Base-by-base conservation (phyloP, 2,113 vertebrate genomes). In the Thamnaconus septentrionalis region DNA sequence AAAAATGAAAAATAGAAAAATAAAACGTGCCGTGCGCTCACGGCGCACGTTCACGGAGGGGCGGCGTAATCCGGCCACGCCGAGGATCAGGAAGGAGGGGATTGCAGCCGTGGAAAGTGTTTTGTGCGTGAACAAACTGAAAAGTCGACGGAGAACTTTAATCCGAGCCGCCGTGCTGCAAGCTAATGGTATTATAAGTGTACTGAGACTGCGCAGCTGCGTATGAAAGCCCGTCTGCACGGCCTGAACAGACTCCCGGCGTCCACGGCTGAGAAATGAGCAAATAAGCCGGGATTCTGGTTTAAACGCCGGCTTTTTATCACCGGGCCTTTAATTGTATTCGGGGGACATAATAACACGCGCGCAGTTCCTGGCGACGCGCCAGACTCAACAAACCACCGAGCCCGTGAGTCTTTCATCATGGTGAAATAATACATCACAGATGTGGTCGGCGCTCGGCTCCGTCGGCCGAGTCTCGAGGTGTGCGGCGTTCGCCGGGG, bases 371-470 rank as follows among this genome's bases (percentile, higher is more conserved):
- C 3, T 54, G 69, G 61, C 50, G 4, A 0, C 55, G 0, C 0
- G 43, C 55, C 61, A 53, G 44, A 64, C 41, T 9, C 60, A 54
- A 48, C 57, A 53, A 41, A 50, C 46, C 60, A 31, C 55, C 8
- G 42, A 12, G 50, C n/a, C 42, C 4, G 8, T 7, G 18, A 31
- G 12, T 47, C 18, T 64, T 56, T 64, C 59, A 60, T 64, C 56
- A 53, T 0, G 4, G 6, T 18, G 6, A 5, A 40, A 39, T 56
- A 52, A 43, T 1, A 5, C 47, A 40, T 43, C 12, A 51, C 57
- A 60, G 59, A 71, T 50, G 71, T 64, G 67, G 56, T 54, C 18
- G 18, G 18, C 2, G 18, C 18, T 53, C 53, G 40, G 43, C 62
- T 54, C 39, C 7, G 45, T 43, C 31, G 41, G n/a, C n/a, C n/a